phyloP scores from a whole-genome alignment of 2,888 invertebrate genomes.

The Pilophorus perplexus region DNA sequence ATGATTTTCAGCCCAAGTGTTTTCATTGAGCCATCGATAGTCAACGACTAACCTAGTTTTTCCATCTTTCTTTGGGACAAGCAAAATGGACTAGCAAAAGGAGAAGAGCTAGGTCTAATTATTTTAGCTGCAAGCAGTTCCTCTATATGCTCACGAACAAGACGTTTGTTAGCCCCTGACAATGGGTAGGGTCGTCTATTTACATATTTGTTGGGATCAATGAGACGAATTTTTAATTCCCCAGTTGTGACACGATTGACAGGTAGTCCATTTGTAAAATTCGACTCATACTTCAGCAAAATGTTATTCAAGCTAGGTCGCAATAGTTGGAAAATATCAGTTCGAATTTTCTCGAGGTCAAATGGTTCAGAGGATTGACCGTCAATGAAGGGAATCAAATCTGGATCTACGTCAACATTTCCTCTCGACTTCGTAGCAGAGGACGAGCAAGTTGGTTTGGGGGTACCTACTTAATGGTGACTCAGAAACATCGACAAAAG shows the following conservation, averaged over 20 bases:
- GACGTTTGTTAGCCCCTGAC: conserved; percentile 1
- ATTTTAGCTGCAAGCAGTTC: conserved; percentile 16
- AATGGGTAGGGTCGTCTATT: conserved; percentile 20
- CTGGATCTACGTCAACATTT: too few relatives aligned
- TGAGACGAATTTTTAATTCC: conserved; percentile 3
- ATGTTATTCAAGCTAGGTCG: neutral
- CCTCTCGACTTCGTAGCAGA: too few relatives aligned
- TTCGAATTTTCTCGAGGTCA: conserved; percentile 1
- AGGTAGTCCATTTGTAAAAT: conserved; percentile 13
- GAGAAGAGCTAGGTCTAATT: conserved; percentile 12
- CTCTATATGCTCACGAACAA: conserved; percentile 21
- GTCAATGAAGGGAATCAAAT: too few relatives aligned
- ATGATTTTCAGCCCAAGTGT: conserved; percentile 3
- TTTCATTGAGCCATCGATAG: conserved; percentile 5
- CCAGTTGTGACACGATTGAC: neutral
- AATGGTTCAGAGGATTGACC: too few relatives aligned
- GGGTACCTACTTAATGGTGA: too few relatives aligned
- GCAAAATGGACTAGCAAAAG: conserved; percentile 33
- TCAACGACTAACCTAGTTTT: neutral
- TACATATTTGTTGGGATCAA: conserved; percentile 5
- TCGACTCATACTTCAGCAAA: neutral
- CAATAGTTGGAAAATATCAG: neutral
- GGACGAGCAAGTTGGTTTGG: too few relatives aligned
- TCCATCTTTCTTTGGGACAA: conserved; percentile 15
- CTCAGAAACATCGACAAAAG: too few relatives aligned